Evolutionary conservation across 2,888 invertebrate genomes (phyloP).

Genomic region (Drosophila austrosaltans): DNA sequence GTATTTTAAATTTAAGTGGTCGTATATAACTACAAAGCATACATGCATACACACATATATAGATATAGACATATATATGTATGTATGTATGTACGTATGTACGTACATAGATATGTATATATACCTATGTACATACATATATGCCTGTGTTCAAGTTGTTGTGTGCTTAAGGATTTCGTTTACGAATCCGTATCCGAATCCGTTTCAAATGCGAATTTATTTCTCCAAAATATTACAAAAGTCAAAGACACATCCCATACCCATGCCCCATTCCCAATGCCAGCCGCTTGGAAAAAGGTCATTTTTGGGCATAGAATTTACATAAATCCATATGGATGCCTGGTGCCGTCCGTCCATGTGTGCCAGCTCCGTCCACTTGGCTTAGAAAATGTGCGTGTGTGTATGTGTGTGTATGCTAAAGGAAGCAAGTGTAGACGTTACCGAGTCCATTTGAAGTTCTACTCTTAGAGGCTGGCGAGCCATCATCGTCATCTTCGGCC

Average conservation of each 20-base stretch:
- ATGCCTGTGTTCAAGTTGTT: conserved; percentile 49
- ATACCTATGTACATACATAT: conserved; percentile 43
- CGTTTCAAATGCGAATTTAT: conserved; percentile 83
- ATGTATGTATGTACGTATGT: conserved; percentile 16
- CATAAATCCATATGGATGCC: conserved; percentile 82
- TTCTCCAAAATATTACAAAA: conserved; percentile 81
- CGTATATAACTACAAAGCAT: conserved; percentile 57
- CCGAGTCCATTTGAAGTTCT: conserved; percentile 60
- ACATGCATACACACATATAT: conserved; percentile 40
- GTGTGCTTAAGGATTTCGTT: conserved; percentile 81
- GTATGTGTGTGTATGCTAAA: conserved; percentile 32
- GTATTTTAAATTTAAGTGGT: conserved; percentile 82
- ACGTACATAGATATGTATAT: conserved; percentile 29
- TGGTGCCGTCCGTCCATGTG: conserved; percentile 56
- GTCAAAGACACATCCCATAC: conserved; percentile 75
- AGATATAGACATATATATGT: conserved; percentile 36
- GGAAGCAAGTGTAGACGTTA: conserved; percentile 38
- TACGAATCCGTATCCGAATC: conserved; percentile 73
- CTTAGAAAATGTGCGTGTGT: conserved; percentile 23
- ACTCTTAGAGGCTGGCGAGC: conserved; percentile 31
- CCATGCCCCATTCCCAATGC: conserved; percentile 12
- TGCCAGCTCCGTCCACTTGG: conserved; percentile 8
- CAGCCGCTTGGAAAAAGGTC: conserved; percentile 77
- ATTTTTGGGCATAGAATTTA: conserved; percentile 80
- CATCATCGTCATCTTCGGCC: conserved; percentile 47